A percentile compares a stretch with the other conserved stretches of the same genome.
phyloP scores from a whole-genome alignment of 2,888 invertebrate genomes.

The Melinopterus prodromus region DNA sequence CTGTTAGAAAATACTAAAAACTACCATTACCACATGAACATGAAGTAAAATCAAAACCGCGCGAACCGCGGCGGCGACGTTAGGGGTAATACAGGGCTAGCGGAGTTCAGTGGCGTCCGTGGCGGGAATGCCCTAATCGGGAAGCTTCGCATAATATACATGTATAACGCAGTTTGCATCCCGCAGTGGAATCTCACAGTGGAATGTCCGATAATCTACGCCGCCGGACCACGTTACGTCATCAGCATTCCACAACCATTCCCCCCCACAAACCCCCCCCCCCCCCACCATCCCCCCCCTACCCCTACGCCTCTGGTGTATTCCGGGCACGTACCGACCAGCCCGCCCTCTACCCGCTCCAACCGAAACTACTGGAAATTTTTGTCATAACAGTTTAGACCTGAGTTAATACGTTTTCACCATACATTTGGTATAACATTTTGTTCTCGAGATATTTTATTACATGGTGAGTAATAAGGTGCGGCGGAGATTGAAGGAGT shows the following conservation, averaged over 20 bases:
- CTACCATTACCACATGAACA: too few species aligned
- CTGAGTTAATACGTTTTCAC: constrained; percentile 20
- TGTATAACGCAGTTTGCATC: constrained; percentile 51
- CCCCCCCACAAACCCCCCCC: constrained; percentile 30
- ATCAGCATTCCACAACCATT: constrained; percentile 50
- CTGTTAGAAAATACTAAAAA: too few species aligned
- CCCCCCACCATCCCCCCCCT: constrained; percentile 16
- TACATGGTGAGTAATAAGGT: too few species aligned
- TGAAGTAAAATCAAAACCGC: not conserved
- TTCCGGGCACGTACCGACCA: constrained; percentile 13
- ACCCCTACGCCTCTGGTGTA: constrained; percentile 5
- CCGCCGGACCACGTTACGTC: constrained; percentile 53
- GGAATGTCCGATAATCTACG: constrained; percentile 58
- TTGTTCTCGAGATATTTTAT: too few species aligned
- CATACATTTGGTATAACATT: not conserved
- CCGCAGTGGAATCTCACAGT: constrained; percentile 50
- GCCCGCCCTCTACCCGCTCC: constrained; percentile 7
- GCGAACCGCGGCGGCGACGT: constrained; percentile 21
- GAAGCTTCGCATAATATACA: constrained; percentile 52
- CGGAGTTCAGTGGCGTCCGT: constrained; percentile 7
- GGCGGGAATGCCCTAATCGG: constrained; percentile 43
- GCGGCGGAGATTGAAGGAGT: too few species aligned
- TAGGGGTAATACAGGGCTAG: not conserved
- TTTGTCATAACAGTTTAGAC: constrained; percentile 33
- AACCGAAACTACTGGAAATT: constrained; percentile 27